Base-by-base conservation (phyloP, 2,888 invertebrate genomes). In the Rotaria magnacalcarata region DNA sequence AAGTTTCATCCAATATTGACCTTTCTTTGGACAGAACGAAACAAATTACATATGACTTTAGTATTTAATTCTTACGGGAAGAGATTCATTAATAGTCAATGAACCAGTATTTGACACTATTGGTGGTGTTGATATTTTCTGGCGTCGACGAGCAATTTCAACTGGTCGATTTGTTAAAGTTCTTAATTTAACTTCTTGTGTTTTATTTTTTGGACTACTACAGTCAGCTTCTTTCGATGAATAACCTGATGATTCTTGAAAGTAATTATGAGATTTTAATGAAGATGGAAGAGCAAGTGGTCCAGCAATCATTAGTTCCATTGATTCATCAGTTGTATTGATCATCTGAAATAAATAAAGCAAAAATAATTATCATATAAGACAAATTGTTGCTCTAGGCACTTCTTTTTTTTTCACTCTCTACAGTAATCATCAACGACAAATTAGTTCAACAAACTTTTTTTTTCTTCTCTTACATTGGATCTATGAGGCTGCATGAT, bases 171-270 rank as follows among this genome's bases (percentile, higher is more conserved):
- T 27, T 16, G 4, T 3, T 34, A 34, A 34, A 67, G 34, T 67
- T 34, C 67, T 34, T 67, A 67, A 34, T 67, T 67, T 67, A 6
- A 67, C 67, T 80, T n/a, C 47, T 11, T 80, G 6, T n/a, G 80
- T 80, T 43, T 80, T 24, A 14, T 80, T 43, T 47, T 80, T 47
- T n/a, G 80, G n/a, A 80, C 47, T 80, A 43, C 34, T 43, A 47
- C 47, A 47, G 47, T 80, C 80, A 14, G 80, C 24, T 80, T 67
- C 67, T 67, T 80, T 80, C 34, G 80, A 47, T 47, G 47, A 47
- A 80, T 80, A 47, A 47, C 34, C 24, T 24, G 80, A 80, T 47
- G 34, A 34, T 67, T 67, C 67, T 14, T 67, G 67, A 67, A 34
- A 67, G n/a, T 67, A 67, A 34, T 67, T 16, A 67, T 67, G 67